These are phyloP conservation scores for Tiliacea citrago DNA, from an alignment of 2,888 invertebrate genomes.

Conservation along the genomic window DNA sequence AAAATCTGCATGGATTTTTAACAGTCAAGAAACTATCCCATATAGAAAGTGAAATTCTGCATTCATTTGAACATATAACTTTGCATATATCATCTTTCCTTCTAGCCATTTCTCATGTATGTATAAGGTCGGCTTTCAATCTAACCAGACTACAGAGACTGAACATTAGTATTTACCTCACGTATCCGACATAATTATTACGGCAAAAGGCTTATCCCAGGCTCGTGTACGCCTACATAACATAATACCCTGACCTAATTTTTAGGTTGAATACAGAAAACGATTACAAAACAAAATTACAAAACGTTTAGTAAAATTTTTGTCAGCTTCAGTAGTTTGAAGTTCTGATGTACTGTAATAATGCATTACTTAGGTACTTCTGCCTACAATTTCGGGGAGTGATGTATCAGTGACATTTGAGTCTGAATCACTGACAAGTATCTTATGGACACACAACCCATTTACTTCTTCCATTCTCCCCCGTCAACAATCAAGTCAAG, in stretches of 20 bases:
- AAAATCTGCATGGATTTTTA: too few species aligned
- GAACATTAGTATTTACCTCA: slow-evolving; percentile 13
- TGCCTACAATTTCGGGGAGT: background rate
- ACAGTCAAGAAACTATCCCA: too few species aligned
- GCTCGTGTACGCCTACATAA: slow-evolving; percentile 29
- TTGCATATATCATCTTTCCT: background rate
- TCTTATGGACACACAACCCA: background rate
- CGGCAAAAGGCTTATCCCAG: slow-evolving; percentile 26
- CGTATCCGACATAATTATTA: slow-evolving; percentile 42
- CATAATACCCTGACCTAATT: slow-evolving; percentile 40
- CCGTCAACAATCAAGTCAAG: too few species aligned
- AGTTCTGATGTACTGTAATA: background rate
- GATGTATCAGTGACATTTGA: background rate
- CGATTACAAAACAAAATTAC: slow-evolving; percentile 17
- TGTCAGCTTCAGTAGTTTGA: background rate
- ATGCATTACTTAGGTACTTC: background rate
- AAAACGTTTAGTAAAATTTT: slow-evolving; percentile 2
- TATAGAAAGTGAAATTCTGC: background rate
- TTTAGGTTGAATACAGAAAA: slow-evolving; percentile 13
- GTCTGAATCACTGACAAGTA: background rate
- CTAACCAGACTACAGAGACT: background rate
- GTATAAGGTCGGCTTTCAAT: background rate
- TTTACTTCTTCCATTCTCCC: too few species aligned
- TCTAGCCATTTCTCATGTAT: background rate
- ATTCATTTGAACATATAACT: background rate